Percentiles rank a stretch among this genome's conserved stretches.
phyloP scores from a whole-genome alignment of 2,113 vertebrate genomes.

The Trichechus manatus region DNA sequence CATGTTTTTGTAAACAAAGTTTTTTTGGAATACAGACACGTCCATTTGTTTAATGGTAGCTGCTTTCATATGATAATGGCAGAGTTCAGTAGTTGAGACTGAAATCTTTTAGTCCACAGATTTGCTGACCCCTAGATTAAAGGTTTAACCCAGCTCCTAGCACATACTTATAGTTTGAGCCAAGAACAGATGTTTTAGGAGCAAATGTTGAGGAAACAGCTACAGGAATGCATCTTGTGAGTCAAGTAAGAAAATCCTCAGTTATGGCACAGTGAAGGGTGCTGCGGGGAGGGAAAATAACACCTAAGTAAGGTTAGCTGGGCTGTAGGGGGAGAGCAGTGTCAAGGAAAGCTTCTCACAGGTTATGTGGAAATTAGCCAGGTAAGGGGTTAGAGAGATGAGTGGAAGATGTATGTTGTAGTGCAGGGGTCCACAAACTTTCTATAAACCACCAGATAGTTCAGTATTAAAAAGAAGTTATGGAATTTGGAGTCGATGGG shows the following conservation, averaged over 20 bases:
- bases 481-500: neutral
- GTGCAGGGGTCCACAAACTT: neutral
- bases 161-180: neutral
- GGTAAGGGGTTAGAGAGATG: neutral
- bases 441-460: neutral
- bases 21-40: neutral
- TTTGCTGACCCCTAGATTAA: neutral
- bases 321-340: neutral
- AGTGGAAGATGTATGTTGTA: neutral
- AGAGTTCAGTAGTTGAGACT: neutral
- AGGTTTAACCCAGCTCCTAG: neutral
- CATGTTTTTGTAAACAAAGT: conserved; percentile 20
- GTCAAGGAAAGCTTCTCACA: neutral
- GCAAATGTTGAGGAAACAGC: neutral
- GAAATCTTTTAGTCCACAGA: neutral
- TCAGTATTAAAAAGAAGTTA: neutral
- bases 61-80: neutral
- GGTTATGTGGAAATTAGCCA: neutral
- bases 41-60: neutral
- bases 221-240: neutral
- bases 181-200: neutral
- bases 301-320: neutral
- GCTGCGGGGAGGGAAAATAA: neutral
- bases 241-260: neutral
- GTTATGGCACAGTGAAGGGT: neutral